Evolutionary conservation across 2,888 invertebrate genomes (phyloP).

Genomic region (Pterostichus niger): DNA sequence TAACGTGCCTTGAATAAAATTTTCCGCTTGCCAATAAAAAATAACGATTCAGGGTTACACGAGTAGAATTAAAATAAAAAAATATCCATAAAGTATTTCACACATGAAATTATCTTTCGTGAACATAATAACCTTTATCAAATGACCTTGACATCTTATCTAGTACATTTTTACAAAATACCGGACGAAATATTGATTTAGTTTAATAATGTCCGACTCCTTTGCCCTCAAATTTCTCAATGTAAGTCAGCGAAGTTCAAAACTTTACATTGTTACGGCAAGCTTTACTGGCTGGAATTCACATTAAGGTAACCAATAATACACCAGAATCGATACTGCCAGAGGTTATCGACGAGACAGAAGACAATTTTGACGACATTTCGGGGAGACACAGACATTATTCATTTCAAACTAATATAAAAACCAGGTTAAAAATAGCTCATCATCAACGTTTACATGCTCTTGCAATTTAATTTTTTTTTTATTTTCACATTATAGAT

Average conservation of each 20-base stretch:
- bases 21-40: not conserved
- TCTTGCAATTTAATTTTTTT: too few relatives aligned
- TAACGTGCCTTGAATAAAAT: conserved; percentile 29
- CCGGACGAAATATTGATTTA: conserved; percentile 51
- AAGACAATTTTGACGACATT: not conserved
- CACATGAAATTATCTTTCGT: conserved; percentile 36
- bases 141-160: conserved; percentile 59
- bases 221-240: conserved; percentile 23
- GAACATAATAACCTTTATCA: conserved; percentile 39
- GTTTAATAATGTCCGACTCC: conserved; percentile 53
- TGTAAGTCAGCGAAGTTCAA: conserved; percentile 32
- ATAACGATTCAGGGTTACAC: not conserved
- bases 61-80: conserved; percentile 20
- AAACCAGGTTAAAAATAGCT: too few relatives aligned
- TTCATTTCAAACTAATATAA: too few relatives aligned
- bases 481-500: too few relatives aligned
- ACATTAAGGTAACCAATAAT: conserved; percentile 41
- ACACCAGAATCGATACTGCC: conserved; percentile 18
- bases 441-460: too few relatives aligned
- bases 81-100: conserved; percentile 4
- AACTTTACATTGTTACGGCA: conserved; percentile 37
- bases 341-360: conserved; percentile 11
- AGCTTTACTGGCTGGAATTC: conserved; percentile 19
- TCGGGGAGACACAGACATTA: too few relatives aligned
- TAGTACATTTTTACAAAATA: conserved; percentile 42